Evolutionary conservation across 2,797 vertebrate genomes (phyloP).

Genomic region (Myotis findleyi): DNA sequence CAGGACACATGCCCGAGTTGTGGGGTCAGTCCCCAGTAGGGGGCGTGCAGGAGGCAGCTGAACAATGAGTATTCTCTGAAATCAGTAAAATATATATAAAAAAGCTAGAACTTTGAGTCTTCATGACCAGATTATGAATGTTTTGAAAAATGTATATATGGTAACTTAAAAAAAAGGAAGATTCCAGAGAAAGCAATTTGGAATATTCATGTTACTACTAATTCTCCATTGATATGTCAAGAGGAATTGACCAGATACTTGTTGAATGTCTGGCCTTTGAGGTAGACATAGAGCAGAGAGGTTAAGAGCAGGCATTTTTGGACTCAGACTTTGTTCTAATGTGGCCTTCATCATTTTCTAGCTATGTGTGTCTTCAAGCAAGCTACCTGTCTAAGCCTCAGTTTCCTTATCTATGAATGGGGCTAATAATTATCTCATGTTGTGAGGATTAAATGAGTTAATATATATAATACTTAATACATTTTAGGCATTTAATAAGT

Average conservation of each 20-base stretch:
- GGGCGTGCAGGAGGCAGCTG: no score
- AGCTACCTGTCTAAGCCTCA: neutral
- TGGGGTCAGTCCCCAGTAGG: no score
- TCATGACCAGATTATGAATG: no score
- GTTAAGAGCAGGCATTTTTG: neutral
- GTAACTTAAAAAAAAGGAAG: neutral
- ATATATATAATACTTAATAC: neutral
- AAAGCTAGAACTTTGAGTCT: no score
- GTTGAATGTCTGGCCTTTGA: neutral
- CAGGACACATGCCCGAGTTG: no score
- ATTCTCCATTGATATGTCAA: neutral
- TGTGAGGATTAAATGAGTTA: constrained; percentile 50
- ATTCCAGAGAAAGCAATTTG: constrained; percentile 41
- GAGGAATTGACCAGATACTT: neutral
- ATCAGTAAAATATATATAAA: no score
- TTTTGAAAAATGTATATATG: no score
- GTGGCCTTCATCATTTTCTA: neutral
- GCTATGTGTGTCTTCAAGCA: neutral
- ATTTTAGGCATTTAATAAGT: neutral
- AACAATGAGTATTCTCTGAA: no score
- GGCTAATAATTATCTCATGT: neutral
- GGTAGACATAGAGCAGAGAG: neutral
- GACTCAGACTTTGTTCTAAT: neutral
- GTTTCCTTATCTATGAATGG: constrained; percentile 21
- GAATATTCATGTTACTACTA: neutral